Conservation (phyloP, 2,888 invertebrate genomes). For the Troilus luridus region DNA sequence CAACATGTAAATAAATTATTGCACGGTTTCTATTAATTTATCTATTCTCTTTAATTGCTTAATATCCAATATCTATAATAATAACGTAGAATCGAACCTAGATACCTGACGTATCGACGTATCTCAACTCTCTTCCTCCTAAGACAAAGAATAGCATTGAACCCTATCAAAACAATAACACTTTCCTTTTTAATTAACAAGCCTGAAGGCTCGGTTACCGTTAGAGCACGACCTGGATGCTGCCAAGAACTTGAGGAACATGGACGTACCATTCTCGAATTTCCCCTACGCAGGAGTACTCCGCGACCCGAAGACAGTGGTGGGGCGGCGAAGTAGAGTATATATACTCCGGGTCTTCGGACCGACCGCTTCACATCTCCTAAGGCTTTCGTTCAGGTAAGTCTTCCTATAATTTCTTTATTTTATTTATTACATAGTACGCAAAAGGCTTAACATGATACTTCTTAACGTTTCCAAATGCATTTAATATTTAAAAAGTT, state of each 20-base stretch:
- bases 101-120: not conserved
- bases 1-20: no score
- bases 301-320: not conserved
- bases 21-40: no score
- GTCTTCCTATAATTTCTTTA: not conserved
- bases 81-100: no score
- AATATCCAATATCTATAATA: no score
- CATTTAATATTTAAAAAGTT: no score
- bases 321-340: not conserved
- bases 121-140: not conserved
- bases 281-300: not conserved
- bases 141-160: not conserved
- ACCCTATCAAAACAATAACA: not conserved
- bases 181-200: constrained; percentile 5
- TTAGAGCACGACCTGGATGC: constrained; percentile 18
- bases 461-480: no score
- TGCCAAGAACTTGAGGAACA: constrained; percentile 6
- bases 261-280: not conserved
- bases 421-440: no score
- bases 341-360: not conserved
- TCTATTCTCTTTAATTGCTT: no score
- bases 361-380: not conserved
- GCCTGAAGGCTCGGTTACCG: not conserved
- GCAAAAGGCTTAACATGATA: no score
- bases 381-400: not conserved